phyloP scores from a whole-genome alignment of 2,888 invertebrate species.

The Cephalotes varians region DNA sequence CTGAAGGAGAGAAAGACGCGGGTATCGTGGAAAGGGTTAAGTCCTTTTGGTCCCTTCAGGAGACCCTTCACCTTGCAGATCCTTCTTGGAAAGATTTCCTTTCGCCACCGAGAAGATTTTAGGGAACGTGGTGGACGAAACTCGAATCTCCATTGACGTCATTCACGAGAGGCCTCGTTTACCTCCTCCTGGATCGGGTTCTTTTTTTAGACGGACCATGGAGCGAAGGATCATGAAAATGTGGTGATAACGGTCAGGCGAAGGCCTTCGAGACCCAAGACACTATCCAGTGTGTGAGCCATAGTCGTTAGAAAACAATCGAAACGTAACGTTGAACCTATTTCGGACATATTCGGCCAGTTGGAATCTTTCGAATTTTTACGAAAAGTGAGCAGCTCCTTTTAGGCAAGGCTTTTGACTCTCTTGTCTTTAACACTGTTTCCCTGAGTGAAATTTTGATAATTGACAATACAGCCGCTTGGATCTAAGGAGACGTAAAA shows the following conservation, averaged over 20 bases:
- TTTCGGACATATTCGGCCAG: not conserved
- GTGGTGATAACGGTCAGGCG: constrained; percentile 83
- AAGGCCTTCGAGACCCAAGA: constrained; percentile 80
- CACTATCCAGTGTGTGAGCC: constrained; percentile 84
- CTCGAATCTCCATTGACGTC: constrained; percentile 51
- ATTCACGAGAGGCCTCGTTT: constrained; percentile 58
- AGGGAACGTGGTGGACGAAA: constrained; percentile 47
- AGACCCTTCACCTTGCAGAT: constrained; percentile 34
- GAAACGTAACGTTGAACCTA: constrained; percentile 41
- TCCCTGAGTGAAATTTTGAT: not conserved
- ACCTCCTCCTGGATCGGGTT: constrained; percentile 47
- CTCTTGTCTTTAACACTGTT: not conserved
- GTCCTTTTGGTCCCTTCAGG: not conserved
- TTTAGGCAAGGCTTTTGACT: not conserved
- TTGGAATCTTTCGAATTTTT: constrained; percentile 17
- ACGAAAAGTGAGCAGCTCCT: not conserved
- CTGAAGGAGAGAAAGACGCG: not conserved
- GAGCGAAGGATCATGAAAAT: constrained; percentile 84
- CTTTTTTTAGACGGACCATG: constrained; percentile 75
- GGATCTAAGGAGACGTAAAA: not conserved
- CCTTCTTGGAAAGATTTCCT: not conserved
- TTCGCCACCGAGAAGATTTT: constrained; percentile 13
- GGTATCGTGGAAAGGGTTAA: not conserved
- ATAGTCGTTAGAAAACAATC: constrained; percentile 77
- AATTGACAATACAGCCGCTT: not conserved